Percentiles rank a stretch among this genome's conserved stretches.
These are phyloP conservation scores for Limonius californicus DNA, from an alignment of 1,140 invertebrate species.

Conservation along the genomic window DNA sequence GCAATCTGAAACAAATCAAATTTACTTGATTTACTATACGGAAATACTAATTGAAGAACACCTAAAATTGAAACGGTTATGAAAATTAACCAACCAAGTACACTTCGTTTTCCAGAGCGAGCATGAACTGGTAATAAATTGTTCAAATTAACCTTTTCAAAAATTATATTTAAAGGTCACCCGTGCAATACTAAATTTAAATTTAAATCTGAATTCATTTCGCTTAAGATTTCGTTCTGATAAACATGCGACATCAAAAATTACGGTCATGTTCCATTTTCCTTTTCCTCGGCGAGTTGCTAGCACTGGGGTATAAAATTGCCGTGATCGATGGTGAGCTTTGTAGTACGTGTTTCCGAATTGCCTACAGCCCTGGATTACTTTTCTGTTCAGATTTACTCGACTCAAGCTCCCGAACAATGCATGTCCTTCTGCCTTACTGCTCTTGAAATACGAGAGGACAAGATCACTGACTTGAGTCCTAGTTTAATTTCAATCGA, in stretches of 20 bases:
- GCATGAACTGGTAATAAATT: no score
- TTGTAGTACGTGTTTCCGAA: slow-evolving; percentile 25
- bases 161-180: no score
- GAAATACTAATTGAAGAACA: no score
- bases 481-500: neutral
- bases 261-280: neutral
- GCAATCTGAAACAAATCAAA: no score
- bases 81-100: no score
- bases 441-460: slow-evolving; percentile 6
- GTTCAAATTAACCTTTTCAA: no score
- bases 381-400: slow-evolving; percentile 20
- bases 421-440: slow-evolving; percentile 20
- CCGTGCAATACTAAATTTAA: no score
- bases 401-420: slow-evolving; percentile 19
- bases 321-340: slow-evolving; percentile 3
- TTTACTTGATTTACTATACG: no score
- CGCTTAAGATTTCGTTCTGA: no score
- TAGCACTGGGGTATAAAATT: neutral
- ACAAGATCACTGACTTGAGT: neutral
- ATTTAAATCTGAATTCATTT: no score
- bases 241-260: neutral
- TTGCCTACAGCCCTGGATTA: slow-evolving; percentile 25
- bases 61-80: no score
- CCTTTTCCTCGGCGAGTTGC: neutral
- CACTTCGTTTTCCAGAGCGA: no score